phyloP scores from a whole-genome alignment of 2,797 vertebrate genomes.

The Micrastur ruficollis region DNA sequence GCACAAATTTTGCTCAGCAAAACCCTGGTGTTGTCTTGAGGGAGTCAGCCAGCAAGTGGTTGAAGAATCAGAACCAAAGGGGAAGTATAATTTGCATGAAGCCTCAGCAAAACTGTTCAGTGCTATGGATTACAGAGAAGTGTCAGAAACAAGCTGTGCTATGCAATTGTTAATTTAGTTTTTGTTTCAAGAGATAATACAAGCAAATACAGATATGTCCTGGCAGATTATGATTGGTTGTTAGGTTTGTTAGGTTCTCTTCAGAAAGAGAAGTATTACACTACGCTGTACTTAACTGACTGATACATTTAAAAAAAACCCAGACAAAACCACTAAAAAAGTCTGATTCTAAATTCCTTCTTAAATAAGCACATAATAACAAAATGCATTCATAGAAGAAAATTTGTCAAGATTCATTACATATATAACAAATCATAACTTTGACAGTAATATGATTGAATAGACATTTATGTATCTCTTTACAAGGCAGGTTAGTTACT shows the following conservation, averaged over 20 bases:
- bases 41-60: not conserved
- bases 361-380: not conserved
- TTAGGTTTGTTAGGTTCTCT: not conserved
- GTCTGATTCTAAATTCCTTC: not conserved
- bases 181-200: not conserved
- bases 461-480: not conserved
- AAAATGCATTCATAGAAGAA: not conserved
- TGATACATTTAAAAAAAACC: not conserved
- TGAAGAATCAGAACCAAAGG: not conserved
- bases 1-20: not conserved
- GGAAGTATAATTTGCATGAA: not conserved
- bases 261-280: not conserved
- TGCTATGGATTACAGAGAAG: not conserved
- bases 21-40: not conserved
- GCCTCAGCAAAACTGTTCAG: not conserved
- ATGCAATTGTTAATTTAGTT: not conserved
- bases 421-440: not conserved
- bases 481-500: not conserved
- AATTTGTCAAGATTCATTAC: not conserved
- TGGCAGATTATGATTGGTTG: not conserved
- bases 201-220: not conserved
- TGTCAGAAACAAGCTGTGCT: not conserved
- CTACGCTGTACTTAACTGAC: not conserved
- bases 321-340: not conserved
- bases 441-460: not conserved